Percentiles rank a stretch among this genome's conserved stretches.
phyloP scores from a whole-genome alignment of 2,797 vertebrate genomes.

The Rhinichthys osculus region DNA sequence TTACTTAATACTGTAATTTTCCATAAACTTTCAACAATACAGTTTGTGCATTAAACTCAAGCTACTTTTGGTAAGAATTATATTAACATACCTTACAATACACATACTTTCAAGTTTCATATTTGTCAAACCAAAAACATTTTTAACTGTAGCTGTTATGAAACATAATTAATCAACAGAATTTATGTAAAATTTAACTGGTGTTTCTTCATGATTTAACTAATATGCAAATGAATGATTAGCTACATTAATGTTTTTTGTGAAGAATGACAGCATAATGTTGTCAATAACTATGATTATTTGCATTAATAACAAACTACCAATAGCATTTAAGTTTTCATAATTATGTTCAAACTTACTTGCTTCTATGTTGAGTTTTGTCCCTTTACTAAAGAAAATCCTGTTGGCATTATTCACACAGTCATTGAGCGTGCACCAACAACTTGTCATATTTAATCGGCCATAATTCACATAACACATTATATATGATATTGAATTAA shows the following conservation, averaged over 20 bases:
- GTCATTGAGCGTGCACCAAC: not conserved
- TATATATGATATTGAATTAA: not conserved
- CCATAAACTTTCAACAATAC: not conserved
- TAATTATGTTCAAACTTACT: constrained; percentile 6
- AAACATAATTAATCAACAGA: not conserved
- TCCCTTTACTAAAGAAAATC: constrained; percentile 31
- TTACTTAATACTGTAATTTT: not conserved
- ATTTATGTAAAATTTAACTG: not conserved
- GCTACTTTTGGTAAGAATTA: not conserved
- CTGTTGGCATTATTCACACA: constrained; percentile 45
- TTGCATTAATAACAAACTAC: not conserved
- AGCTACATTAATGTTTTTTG: not conserved
- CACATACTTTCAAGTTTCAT: not conserved
- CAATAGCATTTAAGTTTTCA: not conserved
- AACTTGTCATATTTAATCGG: not conserved
- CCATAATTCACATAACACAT: not conserved
- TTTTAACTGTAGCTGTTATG: not conserved
- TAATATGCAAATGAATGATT: not conserved
- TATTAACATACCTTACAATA: not conserved
- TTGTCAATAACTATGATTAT: not conserved
- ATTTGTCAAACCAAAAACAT: not conserved
- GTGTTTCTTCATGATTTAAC: not conserved
- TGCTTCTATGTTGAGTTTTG: constrained; percentile 21
- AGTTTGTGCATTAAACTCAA: not conserved
- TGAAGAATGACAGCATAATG: not conserved